These are phyloP conservation scores for Ciona savignyi DNA, from an alignment of 23 tunicate species.

Conservation along the genomic window DNA sequence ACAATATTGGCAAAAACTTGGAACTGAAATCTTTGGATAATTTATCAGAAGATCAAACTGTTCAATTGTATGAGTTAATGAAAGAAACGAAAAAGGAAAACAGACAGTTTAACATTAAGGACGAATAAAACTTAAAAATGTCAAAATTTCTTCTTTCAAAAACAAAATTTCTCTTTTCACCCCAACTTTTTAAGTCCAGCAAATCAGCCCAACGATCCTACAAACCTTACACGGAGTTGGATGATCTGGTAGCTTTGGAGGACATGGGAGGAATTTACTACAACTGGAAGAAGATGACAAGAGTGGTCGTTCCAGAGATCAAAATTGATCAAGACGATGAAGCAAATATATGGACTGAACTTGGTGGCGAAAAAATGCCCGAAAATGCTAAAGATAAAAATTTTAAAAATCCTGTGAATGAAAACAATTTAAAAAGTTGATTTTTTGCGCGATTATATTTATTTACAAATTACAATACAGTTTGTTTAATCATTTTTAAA, in stretches of 20 bases:
- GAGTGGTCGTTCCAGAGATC: background rate
- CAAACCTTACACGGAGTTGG: background rate
- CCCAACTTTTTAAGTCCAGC: background rate
- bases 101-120: background rate
- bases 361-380: background rate
- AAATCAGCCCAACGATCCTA: background rate
- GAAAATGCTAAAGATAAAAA: background rate
- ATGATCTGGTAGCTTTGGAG: background rate
- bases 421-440: background rate
- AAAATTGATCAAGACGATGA: background rate
- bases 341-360: background rate
- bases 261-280: background rate
- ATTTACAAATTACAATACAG: too few relatives aligned
- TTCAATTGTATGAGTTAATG: slow-evolving; percentile 92
- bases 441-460: background rate
- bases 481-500: background rate
- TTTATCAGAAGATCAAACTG: slow-evolving; percentile 69
- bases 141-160: background rate
- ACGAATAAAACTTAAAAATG: background rate
- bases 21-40: slow-evolving; percentile 31
- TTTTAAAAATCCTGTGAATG: background rate
- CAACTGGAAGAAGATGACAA: background rate
- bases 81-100: slow-evolving; percentile 62
- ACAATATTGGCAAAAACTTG: slow-evolving; percentile 65
- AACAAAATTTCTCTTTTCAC: background rate